A percentile compares a stretch with the other conserved stretches of the same genome.
Evolutionary conservation across 2,888 invertebrate species (phyloP).

Genomic region (Gymnosoma rotundatum): DNA sequence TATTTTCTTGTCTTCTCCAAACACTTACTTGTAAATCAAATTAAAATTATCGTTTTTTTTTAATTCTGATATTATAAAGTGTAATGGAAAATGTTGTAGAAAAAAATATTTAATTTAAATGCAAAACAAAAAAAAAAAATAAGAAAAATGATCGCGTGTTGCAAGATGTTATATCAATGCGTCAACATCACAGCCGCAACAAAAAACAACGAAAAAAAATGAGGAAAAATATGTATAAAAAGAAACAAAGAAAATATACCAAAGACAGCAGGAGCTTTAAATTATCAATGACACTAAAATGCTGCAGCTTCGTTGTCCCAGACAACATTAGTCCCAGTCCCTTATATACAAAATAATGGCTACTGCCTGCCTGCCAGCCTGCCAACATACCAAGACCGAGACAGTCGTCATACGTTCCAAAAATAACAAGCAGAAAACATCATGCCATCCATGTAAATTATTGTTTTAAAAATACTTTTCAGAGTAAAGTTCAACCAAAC

Average conservation of each 20-base stretch:
- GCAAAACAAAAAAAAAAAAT: conserved; percentile 5
- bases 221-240: conserved; percentile 25
- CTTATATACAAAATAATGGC: conserved; percentile 49
- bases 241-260: conserved; percentile 40
- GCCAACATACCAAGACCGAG: conserved; percentile 56
- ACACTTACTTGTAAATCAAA: conserved; percentile 42
- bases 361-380: conserved; percentile 22
- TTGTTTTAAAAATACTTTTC: conserved; percentile 63
- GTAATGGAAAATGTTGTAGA: conserved; percentile 11
- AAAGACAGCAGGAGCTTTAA: conserved; percentile 70
- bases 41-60: conserved; percentile 33
- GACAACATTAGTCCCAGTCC: conserved; percentile 48
- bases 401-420: conserved; percentile 59
- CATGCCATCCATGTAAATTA: conserved; percentile 63
- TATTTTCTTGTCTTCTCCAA: conserved; percentile 11
- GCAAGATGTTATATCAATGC: conserved; percentile 68
- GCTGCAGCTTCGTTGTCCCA: conserved; percentile 40
- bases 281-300: conserved; percentile 70
- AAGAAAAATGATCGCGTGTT: conserved; percentile 64
- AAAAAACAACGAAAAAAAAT: not conserved
- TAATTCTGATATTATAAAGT: conserved; percentile 12
- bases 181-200: conserved; percentile 56
- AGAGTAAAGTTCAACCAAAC: conserved; percentile 67
- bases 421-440: conserved; percentile 53
- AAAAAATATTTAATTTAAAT: conserved; percentile 55